Conservation (phyloP, 2,888 invertebrate species). For the Emmelina monodactyla region DNA sequence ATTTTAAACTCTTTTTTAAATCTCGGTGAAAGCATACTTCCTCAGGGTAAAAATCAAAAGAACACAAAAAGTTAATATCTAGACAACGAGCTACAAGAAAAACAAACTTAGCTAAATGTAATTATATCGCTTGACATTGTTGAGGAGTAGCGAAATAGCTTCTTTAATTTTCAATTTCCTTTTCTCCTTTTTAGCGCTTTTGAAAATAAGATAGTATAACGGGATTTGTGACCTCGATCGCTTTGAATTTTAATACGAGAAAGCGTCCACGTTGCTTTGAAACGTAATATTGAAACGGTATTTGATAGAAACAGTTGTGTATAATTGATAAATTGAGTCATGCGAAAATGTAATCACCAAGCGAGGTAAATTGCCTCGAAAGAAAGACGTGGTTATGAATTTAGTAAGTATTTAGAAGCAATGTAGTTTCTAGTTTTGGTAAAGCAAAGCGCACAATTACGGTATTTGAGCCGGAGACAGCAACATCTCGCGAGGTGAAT, state of each 20-base stretch:
- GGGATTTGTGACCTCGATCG: neutral
- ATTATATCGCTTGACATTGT: constrained; percentile 44
- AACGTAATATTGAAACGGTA: too few species aligned
- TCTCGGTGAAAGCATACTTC: too few species aligned
- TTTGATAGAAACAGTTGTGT: too few species aligned
- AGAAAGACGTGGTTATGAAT: too few species aligned
- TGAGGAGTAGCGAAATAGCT: constrained; percentile 47
- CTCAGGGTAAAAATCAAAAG: too few species aligned
- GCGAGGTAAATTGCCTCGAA: too few species aligned
- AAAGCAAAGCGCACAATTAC: neutral
- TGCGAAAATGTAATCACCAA: too few species aligned
- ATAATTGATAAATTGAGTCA: too few species aligned
- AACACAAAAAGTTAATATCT: constrained; percentile 36
- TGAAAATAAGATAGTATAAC: constrained; percentile 14
- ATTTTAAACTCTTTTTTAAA: too few species aligned
- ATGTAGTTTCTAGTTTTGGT: too few species aligned
- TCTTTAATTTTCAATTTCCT: constrained; percentile 35
- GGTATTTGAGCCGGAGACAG: constrained; percentile 24
- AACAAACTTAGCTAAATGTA: constrained; percentile 43
- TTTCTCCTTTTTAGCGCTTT: constrained; percentile 28
- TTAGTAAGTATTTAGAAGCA: too few species aligned
- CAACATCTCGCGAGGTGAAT: constrained; percentile 59
- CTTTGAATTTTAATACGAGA: neutral
- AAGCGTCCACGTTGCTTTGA: too few species aligned
- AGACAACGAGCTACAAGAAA: constrained; percentile 42